Conservation (phyloP, 2,888 invertebrate species). For the Frankliniella fusca region DNA sequence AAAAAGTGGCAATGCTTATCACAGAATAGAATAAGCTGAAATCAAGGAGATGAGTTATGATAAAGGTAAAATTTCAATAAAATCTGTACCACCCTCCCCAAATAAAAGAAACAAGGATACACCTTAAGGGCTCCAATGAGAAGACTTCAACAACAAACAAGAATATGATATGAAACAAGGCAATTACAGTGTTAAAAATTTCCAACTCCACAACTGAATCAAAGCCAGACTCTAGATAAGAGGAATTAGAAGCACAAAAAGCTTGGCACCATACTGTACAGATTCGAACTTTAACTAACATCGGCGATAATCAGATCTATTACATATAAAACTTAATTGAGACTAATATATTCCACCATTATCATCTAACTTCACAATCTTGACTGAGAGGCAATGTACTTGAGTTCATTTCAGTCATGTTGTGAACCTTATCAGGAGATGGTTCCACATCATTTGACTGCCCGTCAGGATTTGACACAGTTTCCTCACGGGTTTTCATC, state of each 20-base stretch:
- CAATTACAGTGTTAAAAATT: too few relatives aligned
- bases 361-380: conserved; percentile 88
- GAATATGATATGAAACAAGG: too few relatives aligned
- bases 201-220: too few relatives aligned
- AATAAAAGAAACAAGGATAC: neutral
- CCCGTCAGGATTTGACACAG: conserved; percentile 26
- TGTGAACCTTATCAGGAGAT: conserved; percentile 34
- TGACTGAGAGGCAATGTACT: conserved; percentile 61
- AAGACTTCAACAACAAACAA: too few relatives aligned
- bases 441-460: conserved; percentile 31
- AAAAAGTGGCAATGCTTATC: too few relatives aligned
- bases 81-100: neutral
- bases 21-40: too few relatives aligned
- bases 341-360: conserved; percentile 49
- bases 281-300: neutral
- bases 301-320: conserved; percentile 27
- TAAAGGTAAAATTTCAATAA: too few relatives aligned
- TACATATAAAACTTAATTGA: conserved; percentile 42
- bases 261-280: conserved; percentile 9
- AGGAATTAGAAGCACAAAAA: conserved; percentile 12
- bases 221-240: neutral
- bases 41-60: too few relatives aligned
- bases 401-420: conserved; percentile 27
- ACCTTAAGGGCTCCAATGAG: too few relatives aligned
- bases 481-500: conserved; percentile 45